Percentiles rank a stretch among this genome's conserved stretches.
Evolutionary conservation across 2,888 invertebrate genomes (phyloP).

Genomic region (Didymodactylos carnosus): DNA sequence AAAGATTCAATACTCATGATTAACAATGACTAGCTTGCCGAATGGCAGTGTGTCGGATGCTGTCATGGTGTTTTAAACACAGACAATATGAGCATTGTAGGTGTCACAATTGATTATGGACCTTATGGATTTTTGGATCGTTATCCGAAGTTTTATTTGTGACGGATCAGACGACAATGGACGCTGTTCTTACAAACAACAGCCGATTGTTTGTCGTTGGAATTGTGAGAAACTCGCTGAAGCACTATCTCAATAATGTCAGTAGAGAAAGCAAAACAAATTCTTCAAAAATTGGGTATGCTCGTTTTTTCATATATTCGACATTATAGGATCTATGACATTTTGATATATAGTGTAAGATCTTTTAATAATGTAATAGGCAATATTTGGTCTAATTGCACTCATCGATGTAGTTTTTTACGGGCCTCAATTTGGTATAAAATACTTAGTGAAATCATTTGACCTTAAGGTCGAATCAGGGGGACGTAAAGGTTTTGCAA

Average conservation of each 20-base stretch:
- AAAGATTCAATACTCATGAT: no score
- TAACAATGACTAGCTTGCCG: no score
- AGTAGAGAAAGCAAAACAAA: constrained; percentile 21
- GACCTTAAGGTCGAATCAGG: no score
- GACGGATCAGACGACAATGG: constrained; percentile 45
- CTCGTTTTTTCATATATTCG: no score
- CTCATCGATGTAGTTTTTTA: no score
- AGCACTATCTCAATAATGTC: constrained; percentile 26
- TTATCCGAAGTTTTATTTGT: constrained; percentile 44
- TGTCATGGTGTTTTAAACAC: constrained; percentile 42
- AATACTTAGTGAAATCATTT: no score
- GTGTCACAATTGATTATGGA: constrained; percentile 47
- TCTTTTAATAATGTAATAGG: no score
- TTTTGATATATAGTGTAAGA: no score
- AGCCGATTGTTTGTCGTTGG: constrained; percentile 47
- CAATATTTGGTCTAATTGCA: no score
- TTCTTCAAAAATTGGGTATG: constrained; percentile 27
- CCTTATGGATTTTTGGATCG: constrained; percentile 49
- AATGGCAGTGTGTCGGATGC: constrained; percentile 47
- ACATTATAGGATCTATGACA: no score
- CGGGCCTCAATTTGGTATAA: no score
- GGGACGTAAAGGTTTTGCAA: no score
- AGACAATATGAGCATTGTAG: constrained; percentile 42
- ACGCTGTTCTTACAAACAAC: constrained; percentile 43
- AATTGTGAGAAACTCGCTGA: constrained; percentile 45